Conservation (phyloP, 1,140 invertebrate species). For the Brachionus koreanus region DNA sequence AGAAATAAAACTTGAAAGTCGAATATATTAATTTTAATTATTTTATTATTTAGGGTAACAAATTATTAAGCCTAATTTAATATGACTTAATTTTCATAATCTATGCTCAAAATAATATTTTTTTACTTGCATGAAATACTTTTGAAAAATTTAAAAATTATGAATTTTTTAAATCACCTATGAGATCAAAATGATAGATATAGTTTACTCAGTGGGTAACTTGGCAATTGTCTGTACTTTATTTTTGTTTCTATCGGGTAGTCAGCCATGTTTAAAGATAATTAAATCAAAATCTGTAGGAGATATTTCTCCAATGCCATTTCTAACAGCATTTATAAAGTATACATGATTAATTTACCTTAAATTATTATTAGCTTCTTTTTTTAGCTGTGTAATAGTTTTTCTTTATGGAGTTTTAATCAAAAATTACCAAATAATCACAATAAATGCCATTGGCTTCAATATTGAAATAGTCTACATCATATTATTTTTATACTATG, state of each 20-base stretch:
- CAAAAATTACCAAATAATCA: constrained; percentile 13
- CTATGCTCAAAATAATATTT: neutral
- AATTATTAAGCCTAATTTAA: neutral
- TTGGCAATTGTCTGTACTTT: constrained; percentile 32
- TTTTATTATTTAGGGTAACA: neutral
- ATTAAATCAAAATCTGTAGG: constrained; percentile 2
- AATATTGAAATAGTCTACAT: constrained; percentile 25
- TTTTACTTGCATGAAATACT: neutral
- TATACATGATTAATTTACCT: neutral
- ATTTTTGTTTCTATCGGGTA: constrained; percentile 30
- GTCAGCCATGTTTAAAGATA: constrained; percentile 38
- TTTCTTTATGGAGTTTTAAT: constrained; percentile 29
- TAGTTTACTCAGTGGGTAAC: constrained; percentile 13
- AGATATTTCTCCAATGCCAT: constrained; percentile 40
- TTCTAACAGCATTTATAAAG: constrained; percentile 38
- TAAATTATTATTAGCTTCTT: neutral
- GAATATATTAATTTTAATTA: neutral
- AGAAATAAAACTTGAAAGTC: neutral
- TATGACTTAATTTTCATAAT: constrained; percentile 16
- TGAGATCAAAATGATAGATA: constrained; percentile 13
- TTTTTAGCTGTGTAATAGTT: constrained; percentile 19
- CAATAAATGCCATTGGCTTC: constrained; percentile 11
- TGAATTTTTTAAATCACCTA: neutral
- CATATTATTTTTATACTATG: constrained; percentile 12
- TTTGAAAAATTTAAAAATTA: neutral